A percentile compares a stretch with the other conserved stretches of the same genome.
Evolutionary conservation across 2,797 vertebrate species (phyloP).

Genomic region (Pogonophryne albipinna): DNA sequence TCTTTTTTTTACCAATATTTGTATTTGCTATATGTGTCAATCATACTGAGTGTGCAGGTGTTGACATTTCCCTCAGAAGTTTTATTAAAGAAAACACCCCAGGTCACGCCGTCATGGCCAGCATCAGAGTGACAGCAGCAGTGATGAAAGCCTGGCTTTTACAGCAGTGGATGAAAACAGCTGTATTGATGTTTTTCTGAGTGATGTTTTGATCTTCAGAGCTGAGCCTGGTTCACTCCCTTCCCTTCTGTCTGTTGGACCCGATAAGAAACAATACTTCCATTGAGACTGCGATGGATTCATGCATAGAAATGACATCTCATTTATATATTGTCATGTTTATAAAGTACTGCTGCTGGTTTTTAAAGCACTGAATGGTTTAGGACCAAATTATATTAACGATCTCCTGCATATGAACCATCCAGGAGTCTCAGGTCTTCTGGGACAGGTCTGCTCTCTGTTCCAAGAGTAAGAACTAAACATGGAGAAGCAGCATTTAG

Average conservation of each 20-base stretch:
- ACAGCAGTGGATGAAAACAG: slow-evolving; percentile 37
- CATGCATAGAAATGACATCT: not conserved
- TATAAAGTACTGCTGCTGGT: too few species aligned
- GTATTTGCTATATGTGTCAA: slow-evolving; percentile 5
- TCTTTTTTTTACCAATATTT: not conserved
- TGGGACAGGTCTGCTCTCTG: too few species aligned
- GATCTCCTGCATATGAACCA: too few species aligned
- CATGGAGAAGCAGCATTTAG: too few species aligned
- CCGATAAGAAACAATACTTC: slow-evolving; percentile 22
- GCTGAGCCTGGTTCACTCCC: slow-evolving; percentile 10
- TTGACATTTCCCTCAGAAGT: slow-evolving; percentile 35
- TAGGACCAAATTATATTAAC: too few species aligned
- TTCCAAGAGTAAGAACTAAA: too few species aligned
- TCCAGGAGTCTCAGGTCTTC: too few species aligned
- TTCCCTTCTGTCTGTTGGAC: slow-evolving; percentile 30
- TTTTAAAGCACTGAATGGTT: too few species aligned
- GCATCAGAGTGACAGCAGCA: slow-evolving; percentile 43
- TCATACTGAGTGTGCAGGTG: slow-evolving; percentile 11
- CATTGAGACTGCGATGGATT: slow-evolving; percentile 10
- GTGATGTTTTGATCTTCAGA: slow-evolving; percentile 53
- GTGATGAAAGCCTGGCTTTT: slow-evolving; percentile 58
- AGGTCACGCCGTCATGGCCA: slow-evolving; percentile 16
- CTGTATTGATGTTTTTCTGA: slow-evolving; percentile 44
- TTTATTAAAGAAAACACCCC: slow-evolving; percentile 46
- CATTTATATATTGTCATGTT: slow-evolving; percentile 2